Evolutionary conservation across 2,113 vertebrate species (phyloP).

Genomic region (Poeciliopsis occidentalis): DNA sequence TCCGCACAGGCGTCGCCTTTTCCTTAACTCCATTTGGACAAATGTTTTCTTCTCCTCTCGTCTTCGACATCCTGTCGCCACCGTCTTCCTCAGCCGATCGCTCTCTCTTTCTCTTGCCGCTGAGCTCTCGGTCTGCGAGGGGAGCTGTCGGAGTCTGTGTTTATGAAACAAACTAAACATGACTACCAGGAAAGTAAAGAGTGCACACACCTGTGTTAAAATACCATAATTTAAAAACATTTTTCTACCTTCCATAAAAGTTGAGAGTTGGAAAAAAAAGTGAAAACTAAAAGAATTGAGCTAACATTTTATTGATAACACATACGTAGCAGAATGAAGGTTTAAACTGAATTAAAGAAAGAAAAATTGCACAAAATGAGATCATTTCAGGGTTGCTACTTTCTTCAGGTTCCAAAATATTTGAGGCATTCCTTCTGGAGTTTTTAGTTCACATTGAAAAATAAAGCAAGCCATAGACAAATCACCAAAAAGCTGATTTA

Average conservation of each 20-base stretch:
- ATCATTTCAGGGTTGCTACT: too few species aligned
- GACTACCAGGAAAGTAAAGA: not conserved
- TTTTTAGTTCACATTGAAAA: too few species aligned
- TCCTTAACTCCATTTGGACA: slow-evolving; percentile 62
- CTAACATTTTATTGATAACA: too few species aligned
- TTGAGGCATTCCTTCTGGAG: too few species aligned
- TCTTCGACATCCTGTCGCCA: slow-evolving; percentile 11
- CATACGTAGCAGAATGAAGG: too few species aligned
- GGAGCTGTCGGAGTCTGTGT: slow-evolving; percentile 50
- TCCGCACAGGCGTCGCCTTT: slow-evolving; percentile 64
- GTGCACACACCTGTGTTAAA: not conserved
- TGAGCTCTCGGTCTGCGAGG: slow-evolving; percentile 32
- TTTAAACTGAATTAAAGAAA: too few species aligned
- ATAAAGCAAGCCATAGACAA: not conserved
- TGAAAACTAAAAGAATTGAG: too few species aligned
- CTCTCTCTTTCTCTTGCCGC: slow-evolving; percentile 74
- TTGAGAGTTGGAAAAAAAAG: too few species aligned
- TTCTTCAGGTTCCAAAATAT: too few species aligned
- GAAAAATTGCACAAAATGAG: too few species aligned
- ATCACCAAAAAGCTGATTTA: not conserved
- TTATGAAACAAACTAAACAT: not conserved
- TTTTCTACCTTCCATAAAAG: too few species aligned
- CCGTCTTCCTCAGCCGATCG: not conserved
- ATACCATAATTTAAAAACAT: not conserved
- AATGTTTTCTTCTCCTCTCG: slow-evolving; percentile 62